Percentiles rank a stretch among this genome's conserved stretches.
Conservation (phyloP, 2,888 invertebrate species). For the Lasioglossum leucozonium region DNA sequence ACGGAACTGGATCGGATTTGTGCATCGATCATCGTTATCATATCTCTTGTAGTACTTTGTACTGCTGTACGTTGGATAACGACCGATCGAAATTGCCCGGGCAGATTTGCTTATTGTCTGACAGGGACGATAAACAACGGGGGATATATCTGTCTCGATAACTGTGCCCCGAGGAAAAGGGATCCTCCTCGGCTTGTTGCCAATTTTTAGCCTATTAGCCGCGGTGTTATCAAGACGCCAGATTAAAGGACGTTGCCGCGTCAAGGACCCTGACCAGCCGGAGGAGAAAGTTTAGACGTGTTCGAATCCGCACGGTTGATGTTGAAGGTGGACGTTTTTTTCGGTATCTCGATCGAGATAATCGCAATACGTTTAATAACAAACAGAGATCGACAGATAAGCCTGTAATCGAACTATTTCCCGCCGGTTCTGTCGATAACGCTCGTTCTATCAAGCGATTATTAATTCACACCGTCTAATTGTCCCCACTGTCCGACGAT, state of each 20-base stretch:
- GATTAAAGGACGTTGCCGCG: constrained; percentile 1
- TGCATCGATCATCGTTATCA: constrained; percentile 25
- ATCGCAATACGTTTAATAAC: background rate
- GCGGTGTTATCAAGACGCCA: constrained; percentile 5
- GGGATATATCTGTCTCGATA: background rate
- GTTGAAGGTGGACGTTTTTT: background rate
- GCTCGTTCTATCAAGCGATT: background rate
- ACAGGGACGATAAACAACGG: background rate
- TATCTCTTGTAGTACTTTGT: constrained; percentile 23
- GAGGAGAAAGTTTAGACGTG: background rate
- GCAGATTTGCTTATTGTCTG: background rate
- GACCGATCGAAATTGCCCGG: background rate
- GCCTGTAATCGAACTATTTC: background rate
- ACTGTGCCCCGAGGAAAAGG: background rate
- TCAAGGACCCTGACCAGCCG: background rate
- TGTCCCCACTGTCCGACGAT: background rate
- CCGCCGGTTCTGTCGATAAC: background rate
- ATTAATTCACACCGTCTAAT: background rate
- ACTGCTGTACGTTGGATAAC: background rate
- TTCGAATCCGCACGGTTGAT: background rate
- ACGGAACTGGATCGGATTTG: background rate
- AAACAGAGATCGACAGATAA: background rate
- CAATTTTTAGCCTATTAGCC: constrained; percentile 4
- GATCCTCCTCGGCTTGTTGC: background rate
- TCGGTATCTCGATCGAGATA: background rate